Conservation (phyloP, 2,113 vertebrate genomes). For the Bujurquina vittata region DNA sequence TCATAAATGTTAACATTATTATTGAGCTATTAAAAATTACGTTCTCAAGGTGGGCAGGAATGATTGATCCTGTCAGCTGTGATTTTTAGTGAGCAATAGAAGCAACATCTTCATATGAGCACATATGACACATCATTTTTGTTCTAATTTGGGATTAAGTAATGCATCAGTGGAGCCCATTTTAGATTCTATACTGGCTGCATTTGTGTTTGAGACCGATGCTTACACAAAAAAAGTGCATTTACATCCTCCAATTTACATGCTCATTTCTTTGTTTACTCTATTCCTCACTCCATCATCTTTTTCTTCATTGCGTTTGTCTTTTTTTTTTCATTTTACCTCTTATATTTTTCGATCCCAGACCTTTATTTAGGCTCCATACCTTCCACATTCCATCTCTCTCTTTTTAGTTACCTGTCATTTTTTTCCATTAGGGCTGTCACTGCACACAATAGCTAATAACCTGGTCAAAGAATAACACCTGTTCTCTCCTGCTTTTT, state of each 20-base stretch:
- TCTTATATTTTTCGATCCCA: slow-evolving; percentile 37
- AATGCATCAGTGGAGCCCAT: neutral
- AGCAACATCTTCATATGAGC: neutral
- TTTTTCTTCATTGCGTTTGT: slow-evolving; percentile 36
- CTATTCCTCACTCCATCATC: neutral
- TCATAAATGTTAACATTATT: too few relatives aligned
- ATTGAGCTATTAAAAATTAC: neutral
- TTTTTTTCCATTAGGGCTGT: slow-evolving; percentile 63
- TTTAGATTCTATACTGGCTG: neutral
- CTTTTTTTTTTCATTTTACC: slow-evolving; percentile 37
- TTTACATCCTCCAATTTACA: slow-evolving; percentile 14
- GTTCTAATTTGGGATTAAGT: neutral
- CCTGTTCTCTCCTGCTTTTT: slow-evolving; percentile 57
- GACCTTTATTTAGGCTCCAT: slow-evolving; percentile 41
- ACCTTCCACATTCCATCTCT: slow-evolving; percentile 45
- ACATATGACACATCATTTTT: neutral
- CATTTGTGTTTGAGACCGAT: neutral
- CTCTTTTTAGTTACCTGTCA: slow-evolving; percentile 40
- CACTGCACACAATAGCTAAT: slow-evolving; percentile 62
- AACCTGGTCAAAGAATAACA: slow-evolving; percentile 59
- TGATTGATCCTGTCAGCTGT: neutral
- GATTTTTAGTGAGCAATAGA: too few relatives aligned
- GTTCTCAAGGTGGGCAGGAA: neutral
- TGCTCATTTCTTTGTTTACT: neutral
- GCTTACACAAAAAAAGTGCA: slow-evolving; percentile 7